Base-by-base conservation (phyloP, 1,140 invertebrate species). In the Drosophila nigromelanica region DNA sequence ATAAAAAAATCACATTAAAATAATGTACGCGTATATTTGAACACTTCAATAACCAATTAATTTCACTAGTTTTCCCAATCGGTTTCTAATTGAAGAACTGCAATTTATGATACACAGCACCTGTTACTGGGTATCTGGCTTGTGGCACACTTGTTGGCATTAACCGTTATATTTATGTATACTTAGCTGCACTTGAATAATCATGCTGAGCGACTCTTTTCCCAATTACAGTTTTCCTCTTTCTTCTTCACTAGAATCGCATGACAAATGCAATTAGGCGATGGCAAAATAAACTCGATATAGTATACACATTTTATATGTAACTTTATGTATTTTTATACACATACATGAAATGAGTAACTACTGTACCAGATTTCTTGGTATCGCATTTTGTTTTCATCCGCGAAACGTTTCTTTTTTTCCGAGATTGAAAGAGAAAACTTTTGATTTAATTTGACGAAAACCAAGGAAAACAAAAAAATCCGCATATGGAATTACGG, bases 181-280 rank as follows among this genome's bases (percentile, higher is more conserved):
- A 58, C 39, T 30, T 40, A 30, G 47, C 24, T 62, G 39, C 40
- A 68, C 56, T 51, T 60, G 12, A 50, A 56, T 18, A 62, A 42
- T 18, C 37, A 51, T 71, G 45, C 37, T 37, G 43, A 61, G 39
- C 11, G 8, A 18, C 37, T 39, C n/a, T 14, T 55, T 21, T 14
- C 5, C 11, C 33, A 8, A 10, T 7, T 39, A 30, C 2, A 24
- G 21, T 3, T 39, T 12, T 58, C 18, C 15, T 18, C 10, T 45
- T 45, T 27, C 5, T 30, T 24, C 21, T 50, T 70, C 45, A 24
- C 39, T 48, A 58, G 18, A 50, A 58, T 58, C 11, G 62, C 62
- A 67, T 72, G 69, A 72, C 47, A 54, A 72, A 59, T 52, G 47
- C 30, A 52, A 72, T 67, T 72, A 63, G 35, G 18, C 27, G 45